phyloP scores from a whole-genome alignment of 1,140 invertebrate genomes.

The Drosophila equinoxialis region DNA sequence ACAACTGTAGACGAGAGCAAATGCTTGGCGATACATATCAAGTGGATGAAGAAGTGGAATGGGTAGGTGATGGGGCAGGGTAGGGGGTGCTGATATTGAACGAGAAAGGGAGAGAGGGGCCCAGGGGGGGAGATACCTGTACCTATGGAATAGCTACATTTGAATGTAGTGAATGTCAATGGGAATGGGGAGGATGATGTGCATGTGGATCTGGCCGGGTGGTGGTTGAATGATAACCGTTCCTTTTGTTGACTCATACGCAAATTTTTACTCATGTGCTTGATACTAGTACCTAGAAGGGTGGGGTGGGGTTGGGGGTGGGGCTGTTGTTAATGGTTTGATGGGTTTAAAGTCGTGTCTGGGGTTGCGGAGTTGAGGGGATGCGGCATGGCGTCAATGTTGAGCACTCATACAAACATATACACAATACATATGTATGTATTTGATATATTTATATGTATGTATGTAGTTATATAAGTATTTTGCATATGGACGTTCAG shows the following conservation, averaged over 20 bases:
- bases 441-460: not conserved
- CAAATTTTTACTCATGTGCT: conserved; percentile 76
- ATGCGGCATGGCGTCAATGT: conserved; percentile 65
- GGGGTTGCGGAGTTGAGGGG: not conserved
- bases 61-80: not conserved
- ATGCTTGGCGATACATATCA: conserved; percentile 63
- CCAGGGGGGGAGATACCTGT: conserved; percentile 50
- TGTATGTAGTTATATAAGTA: conserved; percentile 21
- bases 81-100: not conserved
- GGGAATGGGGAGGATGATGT: not conserved
- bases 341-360: conserved; percentile 73
- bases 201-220: conserved; percentile 22
- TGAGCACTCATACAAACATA: conserved; percentile 32
- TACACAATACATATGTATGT: conserved; percentile 4
- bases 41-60: conserved; percentile 24
- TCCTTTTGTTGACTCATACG: conserved; percentile 73
- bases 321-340: conserved; percentile 71
- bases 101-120: too few relatives aligned
- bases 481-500: conserved; percentile 72
- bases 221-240: conserved; percentile 75
- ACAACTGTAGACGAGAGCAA: conserved; percentile 57
- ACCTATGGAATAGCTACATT: conserved; percentile 1
- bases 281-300: not conserved
- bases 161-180: not conserved
- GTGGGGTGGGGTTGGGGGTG: conserved; percentile 29